A percentile compares a stretch with the other conserved stretches of the same genome.
phyloP scores from a whole-genome alignment of 2,113 vertebrate species.

The Urocynchramus pylzowi region DNA sequence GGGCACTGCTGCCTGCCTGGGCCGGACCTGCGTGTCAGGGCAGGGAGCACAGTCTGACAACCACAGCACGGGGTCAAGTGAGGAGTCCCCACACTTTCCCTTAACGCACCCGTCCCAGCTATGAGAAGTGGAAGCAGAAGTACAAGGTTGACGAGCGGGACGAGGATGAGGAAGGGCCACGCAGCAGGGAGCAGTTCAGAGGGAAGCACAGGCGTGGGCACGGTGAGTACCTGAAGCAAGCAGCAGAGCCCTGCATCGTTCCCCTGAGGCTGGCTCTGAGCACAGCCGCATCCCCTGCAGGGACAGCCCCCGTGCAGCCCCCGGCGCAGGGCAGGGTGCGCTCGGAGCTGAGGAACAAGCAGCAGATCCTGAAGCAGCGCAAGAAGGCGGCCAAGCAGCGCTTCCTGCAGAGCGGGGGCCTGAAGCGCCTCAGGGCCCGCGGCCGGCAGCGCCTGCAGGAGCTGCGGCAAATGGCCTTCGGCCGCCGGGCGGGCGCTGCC shows the following conservation, averaged over 20 bases:
- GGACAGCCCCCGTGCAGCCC: background rate
- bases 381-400: conserved; percentile 79
- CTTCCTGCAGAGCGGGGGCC: conserved; percentile 87
- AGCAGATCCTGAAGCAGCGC: conserved; percentile 91
- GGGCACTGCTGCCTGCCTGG: background rate
- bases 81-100: background rate
- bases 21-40: accelerated
- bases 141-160: conserved; percentile 86
- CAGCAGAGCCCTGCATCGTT: accelerated
- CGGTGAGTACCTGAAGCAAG: conserved; percentile 6
- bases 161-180: conserved; percentile 21
- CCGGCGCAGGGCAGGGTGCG: conserved; percentile 19
- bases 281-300: background rate
- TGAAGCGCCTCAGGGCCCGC: conserved; percentile 78
- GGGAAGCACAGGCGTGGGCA: conserved; percentile 30
- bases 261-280: background rate
- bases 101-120: conserved; percentile 75
- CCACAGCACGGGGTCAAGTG: accelerated
- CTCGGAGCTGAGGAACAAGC: conserved; percentile 84
- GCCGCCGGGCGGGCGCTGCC: conserved; percentile 63
- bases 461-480: conserved; percentile 84
- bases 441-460: conserved; percentile 75
- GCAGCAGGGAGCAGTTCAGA: conserved; percentile 10
- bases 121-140: conserved; percentile 96
- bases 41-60: background rate